Base-by-base conservation (phyloP, 1,140 invertebrate species). In the Sarcophaga peregrina region DNA sequence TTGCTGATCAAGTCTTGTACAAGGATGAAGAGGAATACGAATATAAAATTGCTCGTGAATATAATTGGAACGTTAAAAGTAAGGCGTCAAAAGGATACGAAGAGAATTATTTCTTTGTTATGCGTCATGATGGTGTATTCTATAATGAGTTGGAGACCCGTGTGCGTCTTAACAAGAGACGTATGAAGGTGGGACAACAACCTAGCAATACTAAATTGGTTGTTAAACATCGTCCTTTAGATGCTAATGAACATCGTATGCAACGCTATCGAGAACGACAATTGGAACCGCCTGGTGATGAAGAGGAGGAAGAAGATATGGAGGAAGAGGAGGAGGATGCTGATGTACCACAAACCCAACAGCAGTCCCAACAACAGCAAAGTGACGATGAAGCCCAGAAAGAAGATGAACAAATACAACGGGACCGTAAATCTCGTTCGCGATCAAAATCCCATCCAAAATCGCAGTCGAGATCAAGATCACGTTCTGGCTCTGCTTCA, bases 21-120 rank as follows among this genome's bases (percentile, higher is more conserved):
- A 94, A 94, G 84, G 97, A 98, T 80, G 97, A 97, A 2, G 96
- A 98, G 81, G 96, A 96, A 83, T 98, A 98, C 90, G 97, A 98
- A 85, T 98, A 98, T 86, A 96, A 97, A 91, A 98, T 98, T 95
- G 96, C 97, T 0, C 92, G 97, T 85, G 97, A 98, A 90, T 98
- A 98, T 87, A 98, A 98, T 87, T 99, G 98, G 98, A 99, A 99
- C 91, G 98, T 99, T 3, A 99, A 99, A 90, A 99, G 97, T 90
- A 99, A 99, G 92, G 95, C 97, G 0, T 97, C 96, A 0, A 98
- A 98, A 91, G 98, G 98, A 58, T 99, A 99, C 88, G 98, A 99
- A 91, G 98, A 99, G 91, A 99, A 98, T 91, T 99, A 99, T 90
- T 99, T 99, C 91, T 95, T 99, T 91, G 96, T 98, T 82, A 94